Evolutionary conservation across 2,888 invertebrate species (phyloP).

Genomic region (Hyles lineata): DNA sequence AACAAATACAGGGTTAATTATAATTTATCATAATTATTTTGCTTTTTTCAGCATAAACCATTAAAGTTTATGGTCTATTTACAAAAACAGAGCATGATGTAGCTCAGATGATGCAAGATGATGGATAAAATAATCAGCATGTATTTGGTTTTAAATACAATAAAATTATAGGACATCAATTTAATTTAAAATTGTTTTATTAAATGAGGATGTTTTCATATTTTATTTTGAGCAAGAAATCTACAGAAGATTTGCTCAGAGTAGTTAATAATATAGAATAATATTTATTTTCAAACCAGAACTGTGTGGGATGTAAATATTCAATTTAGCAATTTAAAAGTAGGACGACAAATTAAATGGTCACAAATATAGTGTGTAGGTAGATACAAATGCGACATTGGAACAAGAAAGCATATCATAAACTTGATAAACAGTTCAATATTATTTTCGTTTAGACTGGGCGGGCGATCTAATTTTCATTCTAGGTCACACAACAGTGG

Average conservation of each 20-base stretch:
- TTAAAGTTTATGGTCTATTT: too few species aligned
- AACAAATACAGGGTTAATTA: too few species aligned
- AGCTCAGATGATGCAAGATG: background rate
- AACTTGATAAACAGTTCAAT: conserved; percentile 32
- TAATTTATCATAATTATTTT: too few species aligned
- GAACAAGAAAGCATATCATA: conserved; percentile 31
- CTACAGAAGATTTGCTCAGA: background rate
- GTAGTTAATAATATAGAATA: background rate
- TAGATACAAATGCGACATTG: conserved; percentile 6
- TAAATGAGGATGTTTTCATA: background rate
- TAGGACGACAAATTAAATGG: conserved; percentile 32
- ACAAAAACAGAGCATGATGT: background rate
- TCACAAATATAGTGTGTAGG: conserved; percentile 5
- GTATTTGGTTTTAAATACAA: background rate
- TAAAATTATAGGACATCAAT: too few species aligned
- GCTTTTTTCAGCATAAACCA: too few species aligned
- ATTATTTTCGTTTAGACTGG: conserved; percentile 43
- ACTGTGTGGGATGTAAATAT: conserved; percentile 29
- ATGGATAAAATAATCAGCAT: background rate
- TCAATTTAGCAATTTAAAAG: conserved; percentile 26
- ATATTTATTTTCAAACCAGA: background rate
- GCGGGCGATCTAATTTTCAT: conserved; percentile 48
- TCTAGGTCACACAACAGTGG: conserved; percentile 77
- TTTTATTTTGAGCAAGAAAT: too few species aligned
- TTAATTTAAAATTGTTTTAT: background rate